phyloP scores from a whole-genome alignment of 2,113 vertebrate genomes.

The Salvelinus alpinus region DNA sequence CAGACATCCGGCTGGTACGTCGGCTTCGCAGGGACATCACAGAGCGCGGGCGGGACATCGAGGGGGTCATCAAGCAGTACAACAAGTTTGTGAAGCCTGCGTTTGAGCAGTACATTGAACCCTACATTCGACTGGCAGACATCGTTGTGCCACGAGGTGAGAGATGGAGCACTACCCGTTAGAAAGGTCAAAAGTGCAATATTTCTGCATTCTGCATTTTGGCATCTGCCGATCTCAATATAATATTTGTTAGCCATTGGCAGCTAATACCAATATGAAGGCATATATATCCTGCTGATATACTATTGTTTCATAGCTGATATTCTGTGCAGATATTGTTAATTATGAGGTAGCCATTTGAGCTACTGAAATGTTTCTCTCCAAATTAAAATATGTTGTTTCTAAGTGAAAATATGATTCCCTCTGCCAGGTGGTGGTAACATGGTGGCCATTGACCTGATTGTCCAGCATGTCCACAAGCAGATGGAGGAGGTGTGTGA shows the following conservation, averaged over 20 bases:
- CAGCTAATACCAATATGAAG: too few relatives aligned
- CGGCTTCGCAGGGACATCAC: slow-evolving; percentile 91
- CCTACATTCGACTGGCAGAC: slow-evolving; percentile 92
- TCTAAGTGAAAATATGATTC: background rate
- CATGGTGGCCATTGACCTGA: slow-evolving; percentile 84
- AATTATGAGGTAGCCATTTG: too few relatives aligned
- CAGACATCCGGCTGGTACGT: slow-evolving; percentile 90
- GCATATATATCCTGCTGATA: too few relatives aligned
- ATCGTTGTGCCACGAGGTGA: slow-evolving; percentile 94
- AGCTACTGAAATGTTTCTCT: too few relatives aligned
- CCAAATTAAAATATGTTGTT: too few relatives aligned
- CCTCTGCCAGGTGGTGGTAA: slow-evolving; percentile 80
- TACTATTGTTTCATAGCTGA: too few relatives aligned
- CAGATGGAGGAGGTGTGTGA: slow-evolving; percentile 85
- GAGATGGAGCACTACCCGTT: background rate
- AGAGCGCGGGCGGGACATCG: slow-evolving; percentile 89
- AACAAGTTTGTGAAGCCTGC: slow-evolving; percentile 96
- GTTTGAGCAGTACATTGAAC: slow-evolving; percentile 95
- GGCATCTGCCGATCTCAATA: too few relatives aligned
- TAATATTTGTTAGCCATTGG: too few relatives aligned
- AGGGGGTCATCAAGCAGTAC: slow-evolving; percentile 95
- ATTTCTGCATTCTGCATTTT: too few relatives aligned
- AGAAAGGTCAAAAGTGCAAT: too few relatives aligned
- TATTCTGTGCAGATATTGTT: too few relatives aligned
- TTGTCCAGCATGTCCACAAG: slow-evolving; percentile 87